Evolutionary conservation across 2,797 vertebrate genomes (phyloP), one percentile per base, ranked within the genome.

Genomic region (Galago senegalensis): DNA sequence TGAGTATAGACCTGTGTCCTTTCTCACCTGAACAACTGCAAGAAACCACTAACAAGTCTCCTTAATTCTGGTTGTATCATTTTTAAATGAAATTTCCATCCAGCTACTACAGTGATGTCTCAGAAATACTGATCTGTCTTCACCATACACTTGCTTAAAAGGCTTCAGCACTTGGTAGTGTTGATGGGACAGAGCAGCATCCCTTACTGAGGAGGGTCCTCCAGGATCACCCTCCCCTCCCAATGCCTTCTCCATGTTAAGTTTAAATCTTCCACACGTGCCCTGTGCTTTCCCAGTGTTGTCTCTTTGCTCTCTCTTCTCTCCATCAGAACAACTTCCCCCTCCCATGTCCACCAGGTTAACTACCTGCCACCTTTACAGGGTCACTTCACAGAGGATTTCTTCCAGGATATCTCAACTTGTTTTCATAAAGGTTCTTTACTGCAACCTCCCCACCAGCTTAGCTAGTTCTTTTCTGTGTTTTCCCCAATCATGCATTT

Each of bases 241-340:
- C 53, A 4, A 8, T 9, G 13, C 23, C 23, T 76, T 67, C 75
- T 17, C 72, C 17, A 18, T 4, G 31, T 27, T 60, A 5, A 31
- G 9, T 17, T 29, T 25, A 0, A 37, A 37, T 9, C 23, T 34
- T 90, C 40, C 8, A 2, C 0, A 4, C 0, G 27, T 20, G 27
- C 9, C 3, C 21, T 31, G 29, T 2, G 11, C 5, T 8, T 69
- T 56, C 46, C 29, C 25, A 27, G 1, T 6, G 40, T 31, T 76
- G 27, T 77, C 14, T 63, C 14, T 61, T 92, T 73, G 40, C 21
- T 75, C 0, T 25, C 8, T 73, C 21, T 40, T 60, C 5, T 56
- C 4, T 94, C 49, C 3, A 16, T 37, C 3, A 1, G 3, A 29
- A 40, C 61, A 56, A 25, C 31, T 23, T 58, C n/a, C 10, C 21